Conservation (phyloP, 1,140 invertebrate genomes). For the Trissolcus basalis region DNA sequence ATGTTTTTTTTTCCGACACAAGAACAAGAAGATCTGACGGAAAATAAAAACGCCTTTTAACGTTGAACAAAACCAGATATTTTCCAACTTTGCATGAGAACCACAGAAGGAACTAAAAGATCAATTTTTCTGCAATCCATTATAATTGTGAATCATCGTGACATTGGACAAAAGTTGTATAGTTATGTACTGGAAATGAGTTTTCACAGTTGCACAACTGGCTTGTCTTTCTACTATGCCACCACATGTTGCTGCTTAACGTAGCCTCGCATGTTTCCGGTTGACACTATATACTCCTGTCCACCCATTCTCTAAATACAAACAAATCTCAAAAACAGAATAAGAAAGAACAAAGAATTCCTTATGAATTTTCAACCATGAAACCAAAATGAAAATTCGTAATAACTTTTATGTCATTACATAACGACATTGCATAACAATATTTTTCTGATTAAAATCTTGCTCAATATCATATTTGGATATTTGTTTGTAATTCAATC, state of each 20-base stretch:
- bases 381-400: too few species aligned
- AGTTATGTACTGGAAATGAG: constrained; percentile 31
- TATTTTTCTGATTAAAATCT: too few species aligned
- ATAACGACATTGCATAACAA: too few species aligned
- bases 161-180: constrained; percentile 34
- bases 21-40: too few species aligned
- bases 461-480: too few species aligned
- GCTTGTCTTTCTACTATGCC: constrained; percentile 34
- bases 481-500: too few species aligned
- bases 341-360: not conserved
- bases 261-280: constrained; percentile 45
- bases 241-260: constrained; percentile 46
- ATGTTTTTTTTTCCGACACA: too few species aligned
- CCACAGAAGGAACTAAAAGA: not conserved
- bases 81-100: not conserved
- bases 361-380: not conserved
- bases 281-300: constrained; percentile 34
- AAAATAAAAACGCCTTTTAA: too few species aligned
- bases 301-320: constrained; percentile 6
- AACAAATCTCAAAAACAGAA: not conserved
- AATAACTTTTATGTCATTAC: too few species aligned
- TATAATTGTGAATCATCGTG: constrained; percentile 40
- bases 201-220: constrained; percentile 48
- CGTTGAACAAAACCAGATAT: not conserved
- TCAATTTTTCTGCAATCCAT: constrained; percentile 1